Conservation (phyloP, 2,888 invertebrate species). For the Gryllus longicercus region DNA sequence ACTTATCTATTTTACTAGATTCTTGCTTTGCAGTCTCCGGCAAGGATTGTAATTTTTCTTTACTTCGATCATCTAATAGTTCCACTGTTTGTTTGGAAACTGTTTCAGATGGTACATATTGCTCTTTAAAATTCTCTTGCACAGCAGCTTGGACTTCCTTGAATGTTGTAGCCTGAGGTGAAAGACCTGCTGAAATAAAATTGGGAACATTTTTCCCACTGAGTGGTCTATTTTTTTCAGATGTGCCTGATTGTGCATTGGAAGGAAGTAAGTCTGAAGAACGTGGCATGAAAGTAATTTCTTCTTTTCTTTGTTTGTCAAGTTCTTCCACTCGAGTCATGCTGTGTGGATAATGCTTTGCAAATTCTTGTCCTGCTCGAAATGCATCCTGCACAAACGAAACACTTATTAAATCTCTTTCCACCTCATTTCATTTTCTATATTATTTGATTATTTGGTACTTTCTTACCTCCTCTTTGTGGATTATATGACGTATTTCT, state of each 20-base stretch:
- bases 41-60: not conserved
- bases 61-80: not conserved
- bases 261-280: not conserved
- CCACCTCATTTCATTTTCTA: no score
- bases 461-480: slow-evolving; percentile 55
- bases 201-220: not conserved
- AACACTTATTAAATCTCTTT: not conserved
- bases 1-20: not conserved
- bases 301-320: slow-evolving; percentile 11
- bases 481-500: slow-evolving; percentile 82
- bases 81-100: not conserved
- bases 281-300: not conserved
- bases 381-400: slow-evolving; percentile 45
- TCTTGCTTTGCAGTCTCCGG: not conserved
- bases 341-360: slow-evolving; percentile 58
- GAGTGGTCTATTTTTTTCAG: not conserved
- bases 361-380: slow-evolving; percentile 68
- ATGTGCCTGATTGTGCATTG: not conserved
- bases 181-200: not conserved
- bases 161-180: not conserved
- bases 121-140: not conserved
- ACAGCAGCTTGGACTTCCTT: not conserved
- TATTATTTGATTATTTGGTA: not conserved
- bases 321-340: slow-evolving; percentile 41
- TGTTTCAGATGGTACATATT: not conserved